Evolutionary conservation across 2,888 invertebrate genomes (phyloP).

Genomic region (Rhyacophila evoluta): DNA sequence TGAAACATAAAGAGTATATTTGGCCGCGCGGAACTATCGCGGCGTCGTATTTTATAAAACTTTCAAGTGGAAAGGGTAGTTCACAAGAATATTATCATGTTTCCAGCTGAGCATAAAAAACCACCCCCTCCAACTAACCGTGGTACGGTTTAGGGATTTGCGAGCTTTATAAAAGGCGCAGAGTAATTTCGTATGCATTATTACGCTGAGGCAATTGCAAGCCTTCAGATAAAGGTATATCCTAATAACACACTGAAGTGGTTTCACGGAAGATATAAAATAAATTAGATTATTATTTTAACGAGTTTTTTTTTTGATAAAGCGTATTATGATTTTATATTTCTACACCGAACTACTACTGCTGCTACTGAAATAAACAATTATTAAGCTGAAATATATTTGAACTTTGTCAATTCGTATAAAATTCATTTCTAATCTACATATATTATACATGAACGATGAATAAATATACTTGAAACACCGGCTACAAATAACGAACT

Average conservation of each 20-base stretch:
- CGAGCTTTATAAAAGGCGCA: constrained; percentile 23
- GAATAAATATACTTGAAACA: too few species aligned
- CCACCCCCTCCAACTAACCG: constrained; percentile 4
- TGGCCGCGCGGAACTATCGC: constrained; percentile 39
- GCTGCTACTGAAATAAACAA: too few species aligned
- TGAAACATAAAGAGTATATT: not conserved
- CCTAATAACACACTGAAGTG: not conserved
- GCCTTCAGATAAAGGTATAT: not conserved
- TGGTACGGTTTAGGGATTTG: constrained; percentile 13
- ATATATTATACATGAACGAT: too few species aligned
- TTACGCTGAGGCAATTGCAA: constrained; percentile 8
- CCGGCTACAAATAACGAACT: too few species aligned
- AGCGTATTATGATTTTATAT: not conserved
- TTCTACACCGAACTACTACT: too few species aligned
- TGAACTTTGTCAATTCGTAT: too few species aligned
- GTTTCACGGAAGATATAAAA: not conserved
- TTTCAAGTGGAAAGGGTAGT: constrained; percentile 37
- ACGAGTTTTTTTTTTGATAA: constrained; percentile 34
- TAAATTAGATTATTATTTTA: not conserved
- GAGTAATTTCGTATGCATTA: constrained; percentile 15
- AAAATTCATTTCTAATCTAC: too few species aligned
- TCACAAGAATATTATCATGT: constrained; percentile 48
- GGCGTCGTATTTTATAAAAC: constrained; percentile 38
- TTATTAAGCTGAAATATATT: too few species aligned
- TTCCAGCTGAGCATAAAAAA: constrained; percentile 33